A percentile compares a stretch with the other conserved stretches of the same genome.
phyloP scores from a whole-genome alignment of 2,113 vertebrate genomes.

The Microtus richardsoni region DNA sequence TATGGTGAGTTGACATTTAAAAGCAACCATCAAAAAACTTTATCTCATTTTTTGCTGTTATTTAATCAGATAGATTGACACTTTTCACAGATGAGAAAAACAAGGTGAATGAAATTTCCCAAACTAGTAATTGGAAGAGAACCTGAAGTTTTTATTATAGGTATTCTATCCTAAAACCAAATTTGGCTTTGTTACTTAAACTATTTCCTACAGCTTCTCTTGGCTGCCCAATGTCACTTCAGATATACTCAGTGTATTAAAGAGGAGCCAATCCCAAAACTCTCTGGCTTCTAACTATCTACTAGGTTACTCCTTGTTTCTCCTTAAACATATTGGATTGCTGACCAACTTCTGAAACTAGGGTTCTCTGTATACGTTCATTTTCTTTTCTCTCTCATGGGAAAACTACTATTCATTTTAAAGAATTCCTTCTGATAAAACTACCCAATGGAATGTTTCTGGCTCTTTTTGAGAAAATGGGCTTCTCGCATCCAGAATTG shows the following conservation, averaged over 20 bases:
- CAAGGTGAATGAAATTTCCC: background rate
- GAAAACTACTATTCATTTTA: background rate
- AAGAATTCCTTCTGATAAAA: background rate
- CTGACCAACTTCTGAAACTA: background rate
- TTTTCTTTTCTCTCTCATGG: background rate
- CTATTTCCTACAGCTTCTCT: background rate
- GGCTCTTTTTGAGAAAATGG: background rate
- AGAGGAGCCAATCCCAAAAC: background rate
- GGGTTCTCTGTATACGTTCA: background rate
- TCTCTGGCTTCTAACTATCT: background rate
- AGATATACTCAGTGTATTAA: background rate
- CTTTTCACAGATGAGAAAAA: background rate
- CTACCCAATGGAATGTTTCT: background rate
- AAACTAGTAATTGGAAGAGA: background rate
- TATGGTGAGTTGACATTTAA: background rate
- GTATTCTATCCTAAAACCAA: background rate
- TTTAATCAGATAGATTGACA: background rate
- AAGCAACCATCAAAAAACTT: background rate
- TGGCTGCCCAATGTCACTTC: background rate
- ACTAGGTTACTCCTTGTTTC: background rate
- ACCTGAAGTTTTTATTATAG: background rate
- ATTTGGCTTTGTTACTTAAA: background rate
- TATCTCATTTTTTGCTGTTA: background rate
- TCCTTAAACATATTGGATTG: background rate
- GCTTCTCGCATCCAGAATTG: rapidly evolving